Evolutionary conservation across 2,888 invertebrate species (phyloP).

Genomic region (Cordilura impudica): DNA sequence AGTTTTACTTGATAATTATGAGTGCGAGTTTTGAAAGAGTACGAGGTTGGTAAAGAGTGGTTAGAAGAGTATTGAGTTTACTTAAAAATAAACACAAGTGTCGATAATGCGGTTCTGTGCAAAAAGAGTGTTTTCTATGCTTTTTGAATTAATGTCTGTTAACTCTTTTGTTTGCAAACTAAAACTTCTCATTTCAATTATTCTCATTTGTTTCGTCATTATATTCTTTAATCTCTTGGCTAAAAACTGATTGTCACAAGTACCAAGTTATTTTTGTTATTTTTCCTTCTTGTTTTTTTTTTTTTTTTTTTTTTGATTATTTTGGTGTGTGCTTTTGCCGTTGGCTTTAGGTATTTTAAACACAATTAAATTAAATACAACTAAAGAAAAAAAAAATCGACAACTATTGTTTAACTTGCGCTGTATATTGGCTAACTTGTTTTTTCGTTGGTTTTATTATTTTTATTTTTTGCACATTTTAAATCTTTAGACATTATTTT

Average conservation of each 20-base stretch:
- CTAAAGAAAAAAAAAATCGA: constrained; percentile 26
- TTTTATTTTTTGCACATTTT: constrained; percentile 14
- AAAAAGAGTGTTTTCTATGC: background rate
- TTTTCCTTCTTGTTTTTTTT: background rate
- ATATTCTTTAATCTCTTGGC: constrained; percentile 6
- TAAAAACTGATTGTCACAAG: background rate
- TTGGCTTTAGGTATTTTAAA: constrained; percentile 57
- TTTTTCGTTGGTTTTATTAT: constrained; percentile 17
- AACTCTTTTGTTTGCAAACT: background rate
- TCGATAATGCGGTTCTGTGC: constrained; percentile 58
- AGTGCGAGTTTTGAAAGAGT: background rate
- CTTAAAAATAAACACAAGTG: constrained; percentile 53
- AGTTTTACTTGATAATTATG: background rate
- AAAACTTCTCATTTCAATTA: background rate
- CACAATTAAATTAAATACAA: constrained; percentile 56
- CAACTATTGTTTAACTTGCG: constrained; percentile 25
- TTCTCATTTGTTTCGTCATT: background rate
- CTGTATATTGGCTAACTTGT: constrained; percentile 12
- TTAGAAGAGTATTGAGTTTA: constrained; percentile 25
- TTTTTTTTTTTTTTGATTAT: background rate
- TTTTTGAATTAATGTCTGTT: background rate
- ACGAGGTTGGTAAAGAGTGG: background rate
- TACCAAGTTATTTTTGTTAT: background rate
- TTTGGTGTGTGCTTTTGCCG: constrained; percentile 43
- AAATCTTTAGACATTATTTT: too few species aligned